These are phyloP conservation scores for Eupithecia inturbata DNA, from an alignment of 2,888 invertebrate species.

Conservation along the genomic window DNA sequence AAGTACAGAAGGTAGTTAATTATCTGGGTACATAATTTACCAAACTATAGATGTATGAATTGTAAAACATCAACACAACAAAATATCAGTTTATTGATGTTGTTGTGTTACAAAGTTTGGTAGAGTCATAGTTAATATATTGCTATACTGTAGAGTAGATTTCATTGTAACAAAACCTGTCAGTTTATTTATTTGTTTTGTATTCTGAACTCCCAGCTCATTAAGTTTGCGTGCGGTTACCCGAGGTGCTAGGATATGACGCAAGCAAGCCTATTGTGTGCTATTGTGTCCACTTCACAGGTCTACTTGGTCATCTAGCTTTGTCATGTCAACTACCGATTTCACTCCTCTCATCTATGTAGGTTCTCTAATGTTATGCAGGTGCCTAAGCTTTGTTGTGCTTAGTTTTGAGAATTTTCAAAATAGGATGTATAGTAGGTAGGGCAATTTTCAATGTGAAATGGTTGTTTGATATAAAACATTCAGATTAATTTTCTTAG, in stretches of 20 bases:
- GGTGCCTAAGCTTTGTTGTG: background rate
- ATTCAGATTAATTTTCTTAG: background rate
- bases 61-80: background rate
- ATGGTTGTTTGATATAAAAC: background rate
- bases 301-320: conserved; percentile 59
- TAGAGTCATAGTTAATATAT: background rate
- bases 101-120: background rate
- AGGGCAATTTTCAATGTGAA: no score
- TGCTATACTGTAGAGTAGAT: background rate
- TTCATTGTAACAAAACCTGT: background rate
- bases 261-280: conserved; percentile 71
- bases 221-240: conserved; percentile 47
- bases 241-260: conserved; percentile 62
- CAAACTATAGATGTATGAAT: background rate
- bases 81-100: background rate
- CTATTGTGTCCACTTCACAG: conserved; percentile 1
- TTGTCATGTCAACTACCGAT: conserved; percentile 57
- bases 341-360: conserved; percentile 51
- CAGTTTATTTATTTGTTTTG: conserved; percentile 8
- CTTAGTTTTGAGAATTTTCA: background rate
- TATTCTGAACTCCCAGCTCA: conserved; percentile 9
- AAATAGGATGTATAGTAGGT: background rate
- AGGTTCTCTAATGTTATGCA: background rate
- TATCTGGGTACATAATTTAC: no score
- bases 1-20: background rate